Conservation (phyloP, 2,888 invertebrate genomes). For the Anodontia alba region DNA sequence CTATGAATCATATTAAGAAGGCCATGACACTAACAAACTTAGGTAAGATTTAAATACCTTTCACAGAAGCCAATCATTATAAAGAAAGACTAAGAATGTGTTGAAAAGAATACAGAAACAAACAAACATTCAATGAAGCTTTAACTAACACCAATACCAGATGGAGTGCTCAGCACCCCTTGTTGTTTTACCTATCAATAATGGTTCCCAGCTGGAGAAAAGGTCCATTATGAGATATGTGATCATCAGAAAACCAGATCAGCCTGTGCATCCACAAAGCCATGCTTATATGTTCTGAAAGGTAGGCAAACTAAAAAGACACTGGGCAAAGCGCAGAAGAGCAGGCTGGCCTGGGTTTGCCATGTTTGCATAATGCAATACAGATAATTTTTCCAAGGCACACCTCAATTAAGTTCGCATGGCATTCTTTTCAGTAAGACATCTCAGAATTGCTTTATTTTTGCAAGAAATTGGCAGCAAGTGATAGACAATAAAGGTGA, state of each 20-base stretch:
- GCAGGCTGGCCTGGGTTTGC: no score
- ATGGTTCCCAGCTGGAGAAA: no score
- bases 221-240: no score
- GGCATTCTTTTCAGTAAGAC: constrained; percentile 13
- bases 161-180: not conserved
- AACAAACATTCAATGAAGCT: constrained; percentile 13
- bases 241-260: no score
- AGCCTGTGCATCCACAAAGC: no score
- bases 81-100: not conserved
- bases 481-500: constrained; percentile 11
- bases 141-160: not conserved
- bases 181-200: constrained; percentile 45
- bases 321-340: no score
- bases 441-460: not conserved
- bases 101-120: constrained; percentile 6
- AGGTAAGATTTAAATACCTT: not conserved
- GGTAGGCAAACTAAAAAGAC: no score
- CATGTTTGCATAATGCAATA: no score
- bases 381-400: no score
- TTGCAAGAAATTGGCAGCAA: constrained; percentile 9
- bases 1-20: not conserved
- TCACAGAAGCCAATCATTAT: constrained; percentile 7
- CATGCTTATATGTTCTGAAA: no score
- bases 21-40: constrained; percentile 6
- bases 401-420: not conserved